Evolutionary conservation across 2,888 invertebrate species (phyloP).

Genomic region (Microctonus aethiopoides): DNA sequence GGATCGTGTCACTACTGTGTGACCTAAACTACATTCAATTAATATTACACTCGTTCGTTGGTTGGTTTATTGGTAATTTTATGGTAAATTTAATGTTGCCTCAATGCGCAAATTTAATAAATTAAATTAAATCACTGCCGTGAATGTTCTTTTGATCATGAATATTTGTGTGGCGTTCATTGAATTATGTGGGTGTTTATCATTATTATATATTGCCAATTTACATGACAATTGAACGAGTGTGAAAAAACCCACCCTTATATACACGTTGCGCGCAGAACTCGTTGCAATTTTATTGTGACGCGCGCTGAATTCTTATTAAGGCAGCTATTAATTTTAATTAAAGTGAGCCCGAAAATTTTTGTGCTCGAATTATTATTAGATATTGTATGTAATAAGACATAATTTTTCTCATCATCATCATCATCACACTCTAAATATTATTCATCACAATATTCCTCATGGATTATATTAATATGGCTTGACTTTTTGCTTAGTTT

Average conservation of each 20-base stretch:
- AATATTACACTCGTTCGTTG: conserved; percentile 7
- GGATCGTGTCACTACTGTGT: conserved; percentile 91
- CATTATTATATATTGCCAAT: background rate
- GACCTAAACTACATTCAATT: conserved; percentile 69
- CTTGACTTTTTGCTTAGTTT: background rate
- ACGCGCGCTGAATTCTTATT: background rate
- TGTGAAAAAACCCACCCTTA: background rate
- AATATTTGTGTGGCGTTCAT: background rate
- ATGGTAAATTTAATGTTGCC: background rate
- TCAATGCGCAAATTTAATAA: background rate
- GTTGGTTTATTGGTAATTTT: background rate
- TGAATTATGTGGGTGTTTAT: background rate
- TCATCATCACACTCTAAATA: background rate
- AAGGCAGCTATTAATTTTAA: background rate
- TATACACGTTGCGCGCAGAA: conserved; percentile 6
- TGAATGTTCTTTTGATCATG: background rate
- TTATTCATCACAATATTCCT: conserved; percentile 2
- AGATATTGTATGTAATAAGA: background rate
- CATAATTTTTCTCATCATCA: background rate
- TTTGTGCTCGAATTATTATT: background rate
- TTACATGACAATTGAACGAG: background rate
- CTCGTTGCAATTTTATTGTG: background rate
- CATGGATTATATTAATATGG: conserved; percentile 2
- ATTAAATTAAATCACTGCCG: conserved; percentile 5
- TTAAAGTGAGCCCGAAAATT: background rate